Evolutionary conservation across 2,888 invertebrate genomes (phyloP), one percentile per base, ranked within the genome.

Genomic region (Dyspetes luteomarginatus): DNA sequence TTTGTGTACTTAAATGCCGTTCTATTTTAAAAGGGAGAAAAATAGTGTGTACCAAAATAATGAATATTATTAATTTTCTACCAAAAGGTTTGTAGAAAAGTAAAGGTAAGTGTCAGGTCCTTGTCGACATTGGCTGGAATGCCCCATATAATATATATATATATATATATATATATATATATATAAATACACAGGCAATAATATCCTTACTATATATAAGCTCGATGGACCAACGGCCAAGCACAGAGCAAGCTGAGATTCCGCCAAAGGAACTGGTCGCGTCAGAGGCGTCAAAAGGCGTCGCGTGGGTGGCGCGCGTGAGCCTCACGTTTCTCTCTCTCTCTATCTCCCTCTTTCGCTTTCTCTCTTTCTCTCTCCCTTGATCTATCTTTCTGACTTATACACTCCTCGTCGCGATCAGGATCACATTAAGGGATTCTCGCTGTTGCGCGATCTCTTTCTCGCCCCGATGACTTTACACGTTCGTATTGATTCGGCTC

Each of bases 251-350:
- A 72, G 65, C 55, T 56, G 41, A 28, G 62, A 75, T 67, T 71
- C 84, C 84, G 85, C 84, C 88, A 86, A 86, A 88, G 88, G 83
- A 87, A 87, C 87, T 86, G 85, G 86, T 86, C 87, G 85, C 85
- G 87, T 89, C 88, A 88, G 87, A 89, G 86, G 88, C 87, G 89
- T 89, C 89, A 89, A 89, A 89, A 89, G 87, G 84, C 80, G 83
- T 86, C 87, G 89, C 87, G 89, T 89, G 89, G 89, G 89, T 89
- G 89, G 89, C 85, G 86, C 84, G 74, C 56, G 71, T 28, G 58
- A 72, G 65, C n/a, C 50, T 72, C 45, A 52, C 41, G 26, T 48
- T 28, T 62, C 19, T 60, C 52, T 62, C 62, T 36, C 50, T 52
- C 62, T 62, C 52, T 48, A 48, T n/a, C n/a, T 30, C 17, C 3